phyloP scores from a whole-genome alignment of 2,113 vertebrate genomes.

The Paramormyrops kingsleyae region DNA sequence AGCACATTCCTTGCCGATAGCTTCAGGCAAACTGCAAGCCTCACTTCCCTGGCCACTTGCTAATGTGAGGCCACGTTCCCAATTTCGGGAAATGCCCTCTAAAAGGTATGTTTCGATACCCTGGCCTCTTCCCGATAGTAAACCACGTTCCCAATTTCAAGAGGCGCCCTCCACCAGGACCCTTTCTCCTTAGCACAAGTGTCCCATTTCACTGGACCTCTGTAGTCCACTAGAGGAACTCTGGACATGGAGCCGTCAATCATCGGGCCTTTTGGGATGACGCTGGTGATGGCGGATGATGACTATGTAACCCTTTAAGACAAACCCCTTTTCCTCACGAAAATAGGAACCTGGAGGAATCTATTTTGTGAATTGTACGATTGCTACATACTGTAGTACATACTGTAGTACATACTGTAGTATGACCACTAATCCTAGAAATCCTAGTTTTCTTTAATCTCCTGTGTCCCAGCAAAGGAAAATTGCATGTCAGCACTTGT shows the following conservation, averaged over 20 bases:
- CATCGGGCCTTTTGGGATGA: neutral
- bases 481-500: neutral
- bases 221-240: neutral
- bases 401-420: neutral
- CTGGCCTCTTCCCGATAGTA: neutral
- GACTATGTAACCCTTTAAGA: neutral
- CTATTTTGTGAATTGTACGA: neutral
- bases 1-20: neutral
- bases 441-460: neutral
- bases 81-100: neutral
- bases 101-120: neutral
- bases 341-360: neutral
- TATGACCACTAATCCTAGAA: neutral
- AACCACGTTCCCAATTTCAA: neutral
- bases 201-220: neutral
- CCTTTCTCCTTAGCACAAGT: neutral
- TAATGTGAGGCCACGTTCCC: neutral
- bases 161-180: too few species aligned
- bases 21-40: neutral
- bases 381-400: neutral
- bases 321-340: neutral
- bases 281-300: neutral
- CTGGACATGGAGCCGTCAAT: slow-evolving; percentile 18
- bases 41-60: neutral
- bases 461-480: neutral